These are phyloP conservation scores for Asbolus verrucosus DNA, from an alignment of 1,140 invertebrate genomes.

Conservation along the genomic window DNA sequence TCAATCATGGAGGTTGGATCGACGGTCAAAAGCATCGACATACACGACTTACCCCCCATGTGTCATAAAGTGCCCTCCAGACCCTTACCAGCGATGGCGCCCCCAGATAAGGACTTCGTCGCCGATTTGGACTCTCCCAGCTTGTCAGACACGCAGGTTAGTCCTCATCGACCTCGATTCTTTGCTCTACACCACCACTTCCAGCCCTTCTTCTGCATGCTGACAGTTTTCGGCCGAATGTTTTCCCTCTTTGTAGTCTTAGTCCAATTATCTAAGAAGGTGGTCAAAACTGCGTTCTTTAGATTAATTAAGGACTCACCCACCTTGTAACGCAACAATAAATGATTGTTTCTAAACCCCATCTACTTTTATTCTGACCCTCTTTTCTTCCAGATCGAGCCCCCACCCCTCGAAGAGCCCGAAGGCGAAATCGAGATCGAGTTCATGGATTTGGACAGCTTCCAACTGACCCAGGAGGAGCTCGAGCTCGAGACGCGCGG, in stretches of 20 bases:
- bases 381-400: constrained; percentile 67
- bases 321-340: too few relatives aligned
- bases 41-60: constrained; percentile 66
- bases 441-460: constrained; percentile 59
- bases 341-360: too few relatives aligned
- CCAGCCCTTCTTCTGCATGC: too few relatives aligned
- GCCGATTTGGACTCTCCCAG: constrained; percentile 62
- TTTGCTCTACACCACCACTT: too few relatives aligned
- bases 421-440: constrained; percentile 63
- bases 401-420: constrained; percentile 66
- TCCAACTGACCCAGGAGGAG: constrained; percentile 67
- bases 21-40: constrained; percentile 66
- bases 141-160: constrained; percentile 62
- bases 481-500: constrained; percentile 61
- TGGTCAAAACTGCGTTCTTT: too few relatives aligned
- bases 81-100: constrained; percentile 55
- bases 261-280: too few relatives aligned
- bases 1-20: constrained; percentile 67
- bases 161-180: too few relatives aligned
- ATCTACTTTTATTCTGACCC: too few relatives aligned
- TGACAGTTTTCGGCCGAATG: too few relatives aligned
- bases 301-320: too few relatives aligned
- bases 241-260: too few relatives aligned
- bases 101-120: constrained; percentile 53
- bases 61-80: constrained; percentile 61